Evolutionary conservation across 2,797 vertebrate genomes (phyloP).

Genomic region (Florisuga fusca): DNA sequence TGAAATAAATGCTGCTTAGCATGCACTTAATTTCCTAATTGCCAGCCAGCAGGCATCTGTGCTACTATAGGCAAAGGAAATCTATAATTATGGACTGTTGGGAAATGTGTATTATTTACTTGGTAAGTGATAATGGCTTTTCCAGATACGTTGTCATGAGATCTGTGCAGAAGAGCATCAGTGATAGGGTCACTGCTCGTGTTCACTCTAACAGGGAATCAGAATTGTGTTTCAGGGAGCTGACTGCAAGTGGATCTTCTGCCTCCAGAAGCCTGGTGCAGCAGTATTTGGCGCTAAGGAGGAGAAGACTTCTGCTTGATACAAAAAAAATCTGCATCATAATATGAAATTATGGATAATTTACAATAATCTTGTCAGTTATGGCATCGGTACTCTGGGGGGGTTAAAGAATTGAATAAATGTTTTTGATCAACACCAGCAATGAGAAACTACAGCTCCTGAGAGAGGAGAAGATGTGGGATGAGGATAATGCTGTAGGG

Average conservation of each 20-base stretch:
- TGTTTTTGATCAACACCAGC: background rate
- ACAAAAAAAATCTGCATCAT: background rate
- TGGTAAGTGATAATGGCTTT: slow-evolving; percentile 53
- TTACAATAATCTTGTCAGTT: background rate
- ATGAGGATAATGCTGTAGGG: background rate
- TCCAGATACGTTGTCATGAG: slow-evolving; percentile 49
- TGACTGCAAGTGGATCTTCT: background rate
- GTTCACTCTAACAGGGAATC: background rate
- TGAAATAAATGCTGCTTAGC: background rate
- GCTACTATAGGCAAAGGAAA: slow-evolving; percentile 73
- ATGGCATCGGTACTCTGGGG: background rate
- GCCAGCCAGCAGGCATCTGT: slow-evolving; percentile 49
- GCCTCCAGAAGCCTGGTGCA: background rate
- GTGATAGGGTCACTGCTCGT: background rate
- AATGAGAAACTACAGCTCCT: background rate
- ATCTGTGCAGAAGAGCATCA: slow-evolving; percentile 20
- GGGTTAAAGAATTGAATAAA: background rate
- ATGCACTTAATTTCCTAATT: slow-evolving; percentile 65
- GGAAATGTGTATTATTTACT: slow-evolving; percentile 66
- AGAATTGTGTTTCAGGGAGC: background rate
- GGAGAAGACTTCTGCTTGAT: background rate
- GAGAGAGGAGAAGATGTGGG: background rate
- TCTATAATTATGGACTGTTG: slow-evolving; percentile 66
- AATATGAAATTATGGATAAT: background rate
- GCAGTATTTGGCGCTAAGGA: background rate